A percentile compares a stretch with the other conserved stretches of the same genome.
Conservation (phyloP, 30 jellyfish, hydroid and myxozoan species). For the Chrysaora quinquecirrha region DNA sequence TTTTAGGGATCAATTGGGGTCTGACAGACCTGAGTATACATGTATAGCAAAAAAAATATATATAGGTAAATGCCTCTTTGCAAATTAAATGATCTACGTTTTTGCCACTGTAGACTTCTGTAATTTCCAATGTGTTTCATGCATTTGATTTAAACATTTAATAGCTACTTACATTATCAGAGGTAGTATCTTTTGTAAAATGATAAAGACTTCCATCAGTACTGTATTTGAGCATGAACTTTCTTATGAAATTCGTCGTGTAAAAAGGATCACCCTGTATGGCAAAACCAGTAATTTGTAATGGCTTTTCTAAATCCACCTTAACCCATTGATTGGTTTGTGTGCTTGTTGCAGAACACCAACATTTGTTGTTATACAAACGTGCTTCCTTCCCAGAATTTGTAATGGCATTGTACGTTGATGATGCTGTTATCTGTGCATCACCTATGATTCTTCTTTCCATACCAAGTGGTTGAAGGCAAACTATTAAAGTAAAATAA, state of each 20-base stretch:
- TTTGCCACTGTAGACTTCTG: no score
- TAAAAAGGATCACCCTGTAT: conserved; percentile 65
- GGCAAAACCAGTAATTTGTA: conserved; percentile 57
- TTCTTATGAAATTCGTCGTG: conserved; percentile 26
- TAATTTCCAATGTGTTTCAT: no score
- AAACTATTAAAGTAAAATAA: neutral
- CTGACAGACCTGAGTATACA: no score
- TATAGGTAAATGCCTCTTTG: no score
- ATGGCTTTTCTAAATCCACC: conserved; percentile 47
- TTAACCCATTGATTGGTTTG: conserved; percentile 35
- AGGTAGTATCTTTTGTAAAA: no score
- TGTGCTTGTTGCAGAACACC: conserved; percentile 52
- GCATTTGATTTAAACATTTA: no score
- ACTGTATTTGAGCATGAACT: conserved; percentile 51
- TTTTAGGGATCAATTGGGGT: no score
- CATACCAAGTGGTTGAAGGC: neutral
- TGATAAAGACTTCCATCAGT: conserved; percentile 47
- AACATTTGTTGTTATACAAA: conserved; percentile 15
- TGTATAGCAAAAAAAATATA: no score
- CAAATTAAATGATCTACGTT: no score
- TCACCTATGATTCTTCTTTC: neutral
- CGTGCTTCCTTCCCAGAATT: conserved; percentile 52
- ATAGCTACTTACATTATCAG: no score
- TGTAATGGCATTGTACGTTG: neutral
- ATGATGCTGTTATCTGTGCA: neutral